These are phyloP conservation scores for Heterotis niloticus DNA, from an alignment of 2,113 vertebrate genomes.

Conservation along the genomic window DNA sequence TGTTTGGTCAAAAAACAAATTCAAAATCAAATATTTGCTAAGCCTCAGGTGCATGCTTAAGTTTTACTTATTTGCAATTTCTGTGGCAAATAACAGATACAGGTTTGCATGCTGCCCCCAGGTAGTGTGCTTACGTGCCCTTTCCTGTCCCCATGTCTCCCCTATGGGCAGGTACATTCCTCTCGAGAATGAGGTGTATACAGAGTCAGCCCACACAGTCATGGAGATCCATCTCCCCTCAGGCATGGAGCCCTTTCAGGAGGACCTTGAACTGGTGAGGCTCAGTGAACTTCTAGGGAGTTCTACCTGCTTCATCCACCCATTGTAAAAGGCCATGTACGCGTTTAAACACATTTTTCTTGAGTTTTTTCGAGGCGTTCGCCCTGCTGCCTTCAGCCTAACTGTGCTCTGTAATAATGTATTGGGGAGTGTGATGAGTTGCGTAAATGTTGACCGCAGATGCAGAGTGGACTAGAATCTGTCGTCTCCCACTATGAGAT, in stretches of 20 bases:
- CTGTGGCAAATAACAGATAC: neutral
- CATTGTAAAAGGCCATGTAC: neutral
- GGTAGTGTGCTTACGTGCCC: slow-evolving; percentile 37
- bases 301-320: neutral
- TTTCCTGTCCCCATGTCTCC: slow-evolving; percentile 34
- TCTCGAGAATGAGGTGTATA: slow-evolving; percentile 46
- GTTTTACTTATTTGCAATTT: neutral
- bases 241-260: slow-evolving; percentile 66
- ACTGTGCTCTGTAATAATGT: neutral
- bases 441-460: slow-evolving; percentile 58
- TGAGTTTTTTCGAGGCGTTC: neutral
- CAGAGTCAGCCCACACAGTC: slow-evolving; percentile 71
- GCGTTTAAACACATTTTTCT: neutral
- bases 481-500: slow-evolving; percentile 72
- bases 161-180: slow-evolving; percentile 70
- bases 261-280: slow-evolving; percentile 74
- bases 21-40: neutral
- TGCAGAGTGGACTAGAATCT: slow-evolving; percentile 65
- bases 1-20: too few species aligned
- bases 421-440: neutral
- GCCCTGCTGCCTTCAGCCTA: neutral
- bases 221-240: slow-evolving; percentile 86
- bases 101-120: neutral
- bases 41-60: neutral
- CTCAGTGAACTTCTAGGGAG: neutral